Evolutionary conservation across 2,797 vertebrate species (phyloP).

Genomic region (Anabacerthia variegaticeps): DNA sequence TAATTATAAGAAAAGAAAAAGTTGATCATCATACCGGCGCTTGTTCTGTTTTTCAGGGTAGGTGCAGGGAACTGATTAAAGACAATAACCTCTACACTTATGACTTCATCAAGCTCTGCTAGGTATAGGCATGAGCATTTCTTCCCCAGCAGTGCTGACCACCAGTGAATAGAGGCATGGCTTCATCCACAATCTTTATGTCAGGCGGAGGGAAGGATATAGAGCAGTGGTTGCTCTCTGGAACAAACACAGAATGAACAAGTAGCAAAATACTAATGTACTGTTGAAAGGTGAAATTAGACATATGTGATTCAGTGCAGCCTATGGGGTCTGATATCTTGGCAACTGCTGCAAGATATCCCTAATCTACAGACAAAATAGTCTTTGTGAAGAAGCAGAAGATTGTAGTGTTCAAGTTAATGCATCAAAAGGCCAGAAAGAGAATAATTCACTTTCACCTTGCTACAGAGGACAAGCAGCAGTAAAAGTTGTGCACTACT

Average conservation of each 20-base stretch:
- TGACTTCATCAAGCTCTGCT: neutral
- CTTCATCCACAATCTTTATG: neutral
- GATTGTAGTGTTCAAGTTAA: conserved; percentile 12
- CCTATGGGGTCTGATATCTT: neutral
- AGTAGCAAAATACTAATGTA: neutral
- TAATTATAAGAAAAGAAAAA: conserved; percentile 29
- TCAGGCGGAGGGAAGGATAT: neutral
- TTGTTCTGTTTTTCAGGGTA: neutral
- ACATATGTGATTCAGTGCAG: neutral
- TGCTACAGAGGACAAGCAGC: conserved; percentile 77
- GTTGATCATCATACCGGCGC: neutral
- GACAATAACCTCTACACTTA: neutral
- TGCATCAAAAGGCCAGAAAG: conserved; percentile 12
- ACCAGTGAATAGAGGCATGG: neutral
- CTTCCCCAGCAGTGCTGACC: neutral
- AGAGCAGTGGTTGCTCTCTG: neutral
- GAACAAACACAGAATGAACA: conserved; percentile 1
- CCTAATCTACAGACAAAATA: conserved; percentile 36
- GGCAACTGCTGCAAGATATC: conserved; percentile 5
- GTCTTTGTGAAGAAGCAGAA: conserved; percentile 38
- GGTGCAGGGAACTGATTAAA: neutral
- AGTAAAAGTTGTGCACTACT: conserved; percentile 75
- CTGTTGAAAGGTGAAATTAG: conserved; percentile 28
- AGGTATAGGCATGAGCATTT: neutral
- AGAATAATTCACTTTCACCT: conserved; percentile 77